Evolutionary conservation across 92 coral and sea anemone species (phyloP), one percentile per base, ranked within the genome.

Genomic region (Nematostella vectensis): DNA sequence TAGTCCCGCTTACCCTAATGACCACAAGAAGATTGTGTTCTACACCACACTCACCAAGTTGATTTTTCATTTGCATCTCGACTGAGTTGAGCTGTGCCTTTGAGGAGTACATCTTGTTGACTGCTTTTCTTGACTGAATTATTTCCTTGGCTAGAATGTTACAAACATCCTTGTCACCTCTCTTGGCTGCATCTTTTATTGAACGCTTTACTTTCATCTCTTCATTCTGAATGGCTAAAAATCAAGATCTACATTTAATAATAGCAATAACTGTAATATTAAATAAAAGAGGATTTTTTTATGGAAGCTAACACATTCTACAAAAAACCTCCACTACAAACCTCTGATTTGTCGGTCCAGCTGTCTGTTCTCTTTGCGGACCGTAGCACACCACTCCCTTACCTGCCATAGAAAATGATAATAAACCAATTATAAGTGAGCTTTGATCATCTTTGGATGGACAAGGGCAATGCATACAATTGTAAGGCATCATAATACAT

Each of bases 1-100:
- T n/a, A n/a, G n/a, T n/a, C n/a, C n/a, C n/a, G n/a, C n/a, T n/a
- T n/a, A n/a, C n/a, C n/a, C n/a, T n/a, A n/a, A n/a, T n/a, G n/a
- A n/a, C n/a, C n/a, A n/a, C n/a, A n/a, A n/a, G n/a, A n/a, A n/a
- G n/a, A n/a, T n/a, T n/a, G n/a, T n/a, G n/a, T n/a, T n/a, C n/a
- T n/a, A 33, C 6, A 33, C 15, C 40, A 33, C 18, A 4, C 9
- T 45, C 67, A 80, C 95, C 95, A 38, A 82, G 72, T 45, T 93
- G 99, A 51, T 87, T 93, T 45, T 93, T 93, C 99, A 93, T 93
- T 54, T 77, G 54, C 99, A 93, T 87, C 16, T 86, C 96, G 19
- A 93, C 96, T 53, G 99, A 93, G 67, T 65, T 87, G 48, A 93
- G 63, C 69, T 87, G 96, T 27, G 99, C 99, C 50, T 93, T 93